A percentile compares a stretch with the other conserved stretches of the same genome.
These are phyloP conservation scores for Parelbella ahira DNA, from an alignment of 2,888 invertebrate genomes.

Conservation along the genomic window DNA sequence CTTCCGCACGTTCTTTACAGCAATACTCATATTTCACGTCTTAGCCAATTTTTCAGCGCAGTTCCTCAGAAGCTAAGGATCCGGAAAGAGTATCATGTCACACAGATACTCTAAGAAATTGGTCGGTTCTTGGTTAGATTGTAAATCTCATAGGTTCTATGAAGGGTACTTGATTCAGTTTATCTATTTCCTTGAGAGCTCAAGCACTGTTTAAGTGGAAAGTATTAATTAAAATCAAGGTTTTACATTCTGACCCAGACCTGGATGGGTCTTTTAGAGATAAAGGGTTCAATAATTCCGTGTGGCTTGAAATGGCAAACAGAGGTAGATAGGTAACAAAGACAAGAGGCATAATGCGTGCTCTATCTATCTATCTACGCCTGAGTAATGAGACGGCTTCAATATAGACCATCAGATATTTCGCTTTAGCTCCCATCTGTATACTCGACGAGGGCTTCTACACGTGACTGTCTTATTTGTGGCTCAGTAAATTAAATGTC, in stretches of 20 bases:
- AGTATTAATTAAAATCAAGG: constrained; percentile 21
- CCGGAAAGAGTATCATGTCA: too few species aligned
- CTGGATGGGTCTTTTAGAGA: constrained; percentile 4
- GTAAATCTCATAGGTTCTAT: too few species aligned
- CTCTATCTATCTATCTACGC: constrained; percentile 51
- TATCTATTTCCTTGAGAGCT: background rate
- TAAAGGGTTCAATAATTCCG: constrained; percentile 20
- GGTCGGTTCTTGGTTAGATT: too few species aligned
- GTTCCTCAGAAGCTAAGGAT: too few species aligned
- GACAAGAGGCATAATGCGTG: constrained; percentile 48
- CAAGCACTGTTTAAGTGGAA: too few species aligned
- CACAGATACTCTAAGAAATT: too few species aligned
- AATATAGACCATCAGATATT: constrained; percentile 42
- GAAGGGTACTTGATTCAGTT: too few species aligned
- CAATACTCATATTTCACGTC: too few species aligned
- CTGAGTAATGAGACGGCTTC: constrained; percentile 60
- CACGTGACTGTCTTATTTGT: constrained; percentile 12
- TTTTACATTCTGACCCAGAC: constrained; percentile 6
- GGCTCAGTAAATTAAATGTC: constrained; percentile 1
- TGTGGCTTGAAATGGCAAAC: constrained; percentile 41
- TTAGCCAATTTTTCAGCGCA: too few species aligned
- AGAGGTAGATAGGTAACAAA: constrained; percentile 45
- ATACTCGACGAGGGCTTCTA: constrained; percentile 1
- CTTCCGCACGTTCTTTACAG: too few species aligned
- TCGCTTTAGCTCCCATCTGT: constrained; percentile 10